Percentiles rank a stretch among this genome's conserved stretches.
These are phyloP conservation scores for Turritopsis dohrnii DNA, from an alignment of 30 jellyfish, hydroid and myxozoan genomes.

Conservation along the genomic window DNA sequence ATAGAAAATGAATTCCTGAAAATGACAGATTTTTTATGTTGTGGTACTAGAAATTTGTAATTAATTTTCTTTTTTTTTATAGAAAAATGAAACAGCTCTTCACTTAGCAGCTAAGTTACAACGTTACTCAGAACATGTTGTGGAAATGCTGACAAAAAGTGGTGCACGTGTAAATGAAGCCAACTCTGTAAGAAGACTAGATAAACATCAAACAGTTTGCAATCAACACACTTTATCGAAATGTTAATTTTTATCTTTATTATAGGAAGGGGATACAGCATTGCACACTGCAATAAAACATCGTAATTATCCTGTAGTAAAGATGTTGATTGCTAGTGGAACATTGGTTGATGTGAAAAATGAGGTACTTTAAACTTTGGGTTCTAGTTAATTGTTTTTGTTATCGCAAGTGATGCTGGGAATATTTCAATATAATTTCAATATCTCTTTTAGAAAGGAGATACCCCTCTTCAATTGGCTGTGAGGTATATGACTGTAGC, in stretches of 20 bases:
- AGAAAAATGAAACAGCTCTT: conserved; percentile 70
- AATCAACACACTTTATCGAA: neutral
- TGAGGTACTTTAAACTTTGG: neutral
- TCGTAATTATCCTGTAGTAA: conserved; percentile 58
- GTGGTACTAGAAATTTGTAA: no score
- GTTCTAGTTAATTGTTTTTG: neutral
- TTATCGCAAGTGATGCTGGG: neutral
- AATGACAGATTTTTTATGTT: neutral
- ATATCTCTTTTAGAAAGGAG: conserved; percentile 67
- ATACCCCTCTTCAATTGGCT: conserved; percentile 78
- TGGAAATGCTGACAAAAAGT: conserved; percentile 69
- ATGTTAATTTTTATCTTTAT: neutral
- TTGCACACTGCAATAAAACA: conserved; percentile 69
- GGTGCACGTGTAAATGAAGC: conserved; percentile 66
- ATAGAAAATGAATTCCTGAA: no score
- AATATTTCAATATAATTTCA: neutral
- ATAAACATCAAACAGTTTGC: neutral
- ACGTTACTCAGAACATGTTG: conserved; percentile 56
- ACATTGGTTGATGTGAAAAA: conserved; percentile 28
- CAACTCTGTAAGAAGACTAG: conserved; percentile 12
- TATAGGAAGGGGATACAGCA: conserved; percentile 70
- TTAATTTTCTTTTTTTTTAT: neutral
- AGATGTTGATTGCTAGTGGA: conserved; percentile 59
- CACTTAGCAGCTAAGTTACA: conserved; percentile 81
- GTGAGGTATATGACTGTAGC: conserved; percentile 67